Base-by-base conservation (phyloP, 2,113 vertebrate species). In the Microtus ochrogaster region DNA sequence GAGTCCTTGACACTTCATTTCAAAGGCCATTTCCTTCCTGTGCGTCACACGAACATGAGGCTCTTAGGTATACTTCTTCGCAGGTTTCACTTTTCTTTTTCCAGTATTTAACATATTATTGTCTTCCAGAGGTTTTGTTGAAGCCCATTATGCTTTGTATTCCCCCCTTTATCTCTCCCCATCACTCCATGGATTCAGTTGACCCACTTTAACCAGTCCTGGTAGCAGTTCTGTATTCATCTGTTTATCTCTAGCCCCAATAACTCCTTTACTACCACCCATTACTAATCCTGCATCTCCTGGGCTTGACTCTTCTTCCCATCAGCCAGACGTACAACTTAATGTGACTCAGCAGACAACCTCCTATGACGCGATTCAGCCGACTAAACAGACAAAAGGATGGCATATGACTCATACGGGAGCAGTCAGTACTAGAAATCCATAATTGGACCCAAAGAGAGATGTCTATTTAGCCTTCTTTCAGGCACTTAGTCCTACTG, bases 351-450 rank as follows among this genome's bases (percentile, higher is more conserved):
- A 73, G 19, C 11, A 91, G 58, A 39, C 73, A 82, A 19, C 1
- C 8, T 85, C 26, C 78, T 47, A 13, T 73, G 66, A 82, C 8
- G 13, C 44, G n/a, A 90, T 58, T 94, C 19, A 61, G 41, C 39
- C 63, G 49, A 36, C 44, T 77, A 72, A 91, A 78, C 28, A 30
- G 72, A 81, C 73, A 84, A 26, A 33, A 30, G 7, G 9, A 14
- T 73, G 49, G 63, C 28, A 24, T 66, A 24, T 61, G 61, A 82
- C n/a, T 52, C 70, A 89, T 6, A 11, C 10, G 77, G 77, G 39
- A 61, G 33, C 44, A 87, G 44, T 83, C 44, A 91, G 55, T n/a
- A 5, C 44, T 92, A 87, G 70, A 91, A 89, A 86, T 86, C 47
- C 89, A 3, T 96, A 88, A 89, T 61, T 91, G 49, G 58, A 76